Base-by-base conservation (phyloP, 2,888 invertebrate genomes). In the Sarcophaga rosellei region DNA sequence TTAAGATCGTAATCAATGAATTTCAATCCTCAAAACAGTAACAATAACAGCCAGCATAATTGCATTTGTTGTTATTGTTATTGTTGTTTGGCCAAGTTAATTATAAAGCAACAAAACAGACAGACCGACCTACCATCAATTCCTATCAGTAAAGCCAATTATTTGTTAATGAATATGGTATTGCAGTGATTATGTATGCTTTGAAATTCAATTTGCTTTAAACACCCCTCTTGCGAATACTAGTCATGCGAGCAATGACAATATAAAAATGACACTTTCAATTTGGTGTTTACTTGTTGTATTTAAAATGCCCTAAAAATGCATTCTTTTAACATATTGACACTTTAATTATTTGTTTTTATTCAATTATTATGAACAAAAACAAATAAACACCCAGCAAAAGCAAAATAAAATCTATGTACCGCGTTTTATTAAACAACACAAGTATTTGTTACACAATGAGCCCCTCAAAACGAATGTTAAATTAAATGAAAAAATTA, bases 331-430 rank as follows among this genome's bases (percentile, higher is more conserved):
- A 78, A 17, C 81, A 62, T 78, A 78, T 85, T 81, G 85, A 85
- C 85, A 81, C 77, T 85, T 81, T 81, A 85, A 81, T 85, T 85
- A 66, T 81, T 78, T 65, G 81, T 70, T 81, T 35, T 62, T 73
- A 78, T 78, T 81, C 10, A 66, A 76, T 80, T 70, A 53, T 53
- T 53, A 15, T 53, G 8, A 15, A 78, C 45, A 53, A 68, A 66
- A 53, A 68, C 25, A 35, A 61, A n/a, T 3, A 25, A 12, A 45
- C 20, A 23, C 4, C 12, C 12, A 61, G 0, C 10, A 35, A 35
- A 35, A 35, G 8, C 10, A 35, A 10, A 35, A 35, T 8, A 35
- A 35, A 35, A 35, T 35, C 10, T 35, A 35, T 2, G 35, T 35
- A 35, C 35, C 10, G 35, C 35, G 8, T 35, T 35, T 8, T 35